These are phyloP conservation scores for Scartelaos histophorus DNA, from an alignment of 2,113 vertebrate species.

Conservation along the genomic window DNA sequence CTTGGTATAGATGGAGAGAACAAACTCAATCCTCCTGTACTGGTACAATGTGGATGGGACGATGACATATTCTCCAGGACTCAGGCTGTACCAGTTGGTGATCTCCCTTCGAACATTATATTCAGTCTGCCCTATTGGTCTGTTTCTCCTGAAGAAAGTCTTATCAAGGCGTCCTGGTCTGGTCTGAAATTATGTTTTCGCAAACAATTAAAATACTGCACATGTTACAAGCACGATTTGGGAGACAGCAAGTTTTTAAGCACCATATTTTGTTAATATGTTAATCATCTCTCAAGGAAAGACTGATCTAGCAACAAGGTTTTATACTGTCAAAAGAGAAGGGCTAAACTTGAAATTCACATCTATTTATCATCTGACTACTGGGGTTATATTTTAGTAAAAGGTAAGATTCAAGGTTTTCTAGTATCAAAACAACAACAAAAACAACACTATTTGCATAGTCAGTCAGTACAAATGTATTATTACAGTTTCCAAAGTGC, in stretches of 20 bases:
- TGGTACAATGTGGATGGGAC: slow-evolving; percentile 27
- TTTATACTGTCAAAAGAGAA: no score
- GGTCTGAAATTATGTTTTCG: slow-evolving; percentile 11
- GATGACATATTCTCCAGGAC: slow-evolving; percentile 54
- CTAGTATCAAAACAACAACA: no score
- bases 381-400: no score
- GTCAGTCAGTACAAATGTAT: no score
- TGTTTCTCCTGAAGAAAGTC: slow-evolving; percentile 19
- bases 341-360: no score
- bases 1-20: slow-evolving; percentile 52
- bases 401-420: no score
- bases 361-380: no score
- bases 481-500: no score
- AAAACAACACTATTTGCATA: no score
- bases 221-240: no score
- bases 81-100: slow-evolving; percentile 33
- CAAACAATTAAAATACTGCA: background rate
- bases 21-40: slow-evolving; percentile 29
- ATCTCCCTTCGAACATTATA: slow-evolving; percentile 23
- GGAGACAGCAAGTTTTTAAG: no score
- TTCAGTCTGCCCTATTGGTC: rapidly evolving
- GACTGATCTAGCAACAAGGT: no score
- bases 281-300: background rate
- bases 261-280: background rate
- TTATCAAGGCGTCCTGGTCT: rapidly evolving